Evolutionary conservation across 2,888 invertebrate species (phyloP).

Genomic region (Phorcus lineatus): DNA sequence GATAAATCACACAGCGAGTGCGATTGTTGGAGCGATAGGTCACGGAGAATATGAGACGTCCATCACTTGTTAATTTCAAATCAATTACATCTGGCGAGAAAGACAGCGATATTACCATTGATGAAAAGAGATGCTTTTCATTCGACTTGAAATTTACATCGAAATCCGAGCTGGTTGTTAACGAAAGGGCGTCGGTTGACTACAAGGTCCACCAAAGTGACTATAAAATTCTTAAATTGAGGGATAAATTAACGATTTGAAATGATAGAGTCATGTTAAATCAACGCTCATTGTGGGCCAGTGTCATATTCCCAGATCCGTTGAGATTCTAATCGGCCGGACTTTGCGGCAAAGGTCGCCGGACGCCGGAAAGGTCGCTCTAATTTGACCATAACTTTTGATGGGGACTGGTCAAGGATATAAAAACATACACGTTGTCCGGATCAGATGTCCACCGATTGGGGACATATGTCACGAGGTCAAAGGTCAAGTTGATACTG

Average conservation of each 20-base stretch:
- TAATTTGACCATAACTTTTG: constrained; percentile 21
- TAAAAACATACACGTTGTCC: constrained; percentile 18
- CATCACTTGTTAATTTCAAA: neutral
- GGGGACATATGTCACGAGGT: constrained; percentile 4
- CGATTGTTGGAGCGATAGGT: neutral
- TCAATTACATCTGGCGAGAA: neutral
- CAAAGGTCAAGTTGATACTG: constrained; percentile 1
- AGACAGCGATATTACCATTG: neutral
- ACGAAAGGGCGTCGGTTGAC: neutral
- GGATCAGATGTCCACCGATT: constrained; percentile 8
- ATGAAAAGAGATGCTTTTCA: neutral
- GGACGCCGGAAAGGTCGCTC: neutral
- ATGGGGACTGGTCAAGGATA: constrained; percentile 12
- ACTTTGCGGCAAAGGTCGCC: neutral
- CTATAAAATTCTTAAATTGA: neutral
- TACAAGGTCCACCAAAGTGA: neutral
- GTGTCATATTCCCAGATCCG: constrained; percentile 8
- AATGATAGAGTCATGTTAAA: constrained; percentile 1
- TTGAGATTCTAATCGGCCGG: neutral
- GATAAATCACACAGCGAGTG: neutral
- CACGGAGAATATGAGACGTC: neutral
- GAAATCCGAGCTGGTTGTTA: neutral
- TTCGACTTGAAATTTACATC: neutral
- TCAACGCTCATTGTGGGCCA: neutral
- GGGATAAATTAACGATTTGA: neutral